phyloP scores from a whole-genome alignment of 2,113 vertebrate species.

The Chaetodon trifascialis region DNA sequence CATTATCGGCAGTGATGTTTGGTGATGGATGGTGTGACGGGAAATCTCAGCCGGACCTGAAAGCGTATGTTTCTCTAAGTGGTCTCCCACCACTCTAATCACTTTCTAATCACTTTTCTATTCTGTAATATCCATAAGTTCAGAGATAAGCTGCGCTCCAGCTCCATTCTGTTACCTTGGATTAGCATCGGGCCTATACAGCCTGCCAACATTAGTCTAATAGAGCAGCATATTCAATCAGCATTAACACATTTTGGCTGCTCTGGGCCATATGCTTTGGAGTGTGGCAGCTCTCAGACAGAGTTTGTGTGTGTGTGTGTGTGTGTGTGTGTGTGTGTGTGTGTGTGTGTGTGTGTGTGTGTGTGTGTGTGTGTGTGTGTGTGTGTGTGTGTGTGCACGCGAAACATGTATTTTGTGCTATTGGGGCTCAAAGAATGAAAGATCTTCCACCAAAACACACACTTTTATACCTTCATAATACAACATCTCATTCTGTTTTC shows the following conservation, averaged over 20 bases:
- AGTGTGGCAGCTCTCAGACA: conserved; percentile 33
- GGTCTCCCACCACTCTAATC: conserved; percentile 76
- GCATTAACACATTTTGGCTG: conserved; percentile 69
- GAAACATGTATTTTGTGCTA: neutral
- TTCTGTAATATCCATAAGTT: conserved; percentile 73
- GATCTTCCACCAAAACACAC: neutral
- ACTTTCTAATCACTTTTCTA: conserved; percentile 71
- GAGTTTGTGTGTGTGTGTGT: neutral
- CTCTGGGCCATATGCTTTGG: conserved; percentile 63
- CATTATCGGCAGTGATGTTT: conserved; percentile 58
- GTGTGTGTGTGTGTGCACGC: neutral
- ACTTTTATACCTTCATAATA: neutral
- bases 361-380: no score
- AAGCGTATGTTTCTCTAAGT: conserved; percentile 77
- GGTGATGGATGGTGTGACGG: conserved; percentile 42
- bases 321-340: no score
- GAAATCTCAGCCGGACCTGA: conserved; percentile 60
- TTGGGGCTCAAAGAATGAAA: neutral
- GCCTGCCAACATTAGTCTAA: conserved; percentile 75
- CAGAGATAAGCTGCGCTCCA: conserved; percentile 55
- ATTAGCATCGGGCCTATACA: conserved; percentile 62
- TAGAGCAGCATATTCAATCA: conserved; percentile 76
- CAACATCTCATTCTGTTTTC: neutral
- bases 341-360: neutral
- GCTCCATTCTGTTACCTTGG: conserved; percentile 67